A percentile compares a stretch with the other conserved stretches of the same genome.
Evolutionary conservation across 2,888 invertebrate genomes (phyloP).

Genomic region (Phyto melanocephala): DNA sequence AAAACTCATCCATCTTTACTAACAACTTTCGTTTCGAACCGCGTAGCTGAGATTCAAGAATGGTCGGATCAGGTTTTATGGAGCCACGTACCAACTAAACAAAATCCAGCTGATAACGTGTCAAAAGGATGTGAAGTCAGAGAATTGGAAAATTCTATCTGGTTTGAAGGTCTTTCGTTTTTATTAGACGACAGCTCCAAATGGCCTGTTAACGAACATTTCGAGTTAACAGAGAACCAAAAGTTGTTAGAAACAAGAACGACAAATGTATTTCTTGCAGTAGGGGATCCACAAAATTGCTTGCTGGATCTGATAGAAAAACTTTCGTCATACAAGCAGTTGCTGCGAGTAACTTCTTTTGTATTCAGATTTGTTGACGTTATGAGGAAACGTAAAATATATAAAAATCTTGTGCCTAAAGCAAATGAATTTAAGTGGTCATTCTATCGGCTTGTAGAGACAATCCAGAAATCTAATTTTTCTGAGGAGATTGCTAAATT

Average conservation of each 20-base stretch:
- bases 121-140: not conserved
- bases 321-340: too few species aligned
- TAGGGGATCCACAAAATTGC: too few species aligned
- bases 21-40: constrained; percentile 14
- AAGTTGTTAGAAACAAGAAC: too few species aligned
- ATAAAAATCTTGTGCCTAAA: not conserved
- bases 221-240: too few species aligned
- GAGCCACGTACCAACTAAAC: not conserved
- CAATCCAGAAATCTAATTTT: not conserved
- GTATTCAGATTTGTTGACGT: too few species aligned
- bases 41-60: constrained; percentile 19
- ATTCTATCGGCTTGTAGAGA: not conserved
- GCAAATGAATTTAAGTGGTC: not conserved
- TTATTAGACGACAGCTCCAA: too few species aligned
- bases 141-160: not conserved
- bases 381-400: not conserved
- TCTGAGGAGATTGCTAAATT: not conserved
- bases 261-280: too few species aligned
- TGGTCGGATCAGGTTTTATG: not conserved
- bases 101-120: not conserved
- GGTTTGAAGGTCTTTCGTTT: not conserved
- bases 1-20: constrained; percentile 26
- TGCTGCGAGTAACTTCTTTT: too few species aligned
- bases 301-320: too few species aligned
- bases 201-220: too few species aligned